Evolutionary conservation across 2,797 vertebrate genomes (phyloP).

Genomic region (Lutjanus campechanus): DNA sequence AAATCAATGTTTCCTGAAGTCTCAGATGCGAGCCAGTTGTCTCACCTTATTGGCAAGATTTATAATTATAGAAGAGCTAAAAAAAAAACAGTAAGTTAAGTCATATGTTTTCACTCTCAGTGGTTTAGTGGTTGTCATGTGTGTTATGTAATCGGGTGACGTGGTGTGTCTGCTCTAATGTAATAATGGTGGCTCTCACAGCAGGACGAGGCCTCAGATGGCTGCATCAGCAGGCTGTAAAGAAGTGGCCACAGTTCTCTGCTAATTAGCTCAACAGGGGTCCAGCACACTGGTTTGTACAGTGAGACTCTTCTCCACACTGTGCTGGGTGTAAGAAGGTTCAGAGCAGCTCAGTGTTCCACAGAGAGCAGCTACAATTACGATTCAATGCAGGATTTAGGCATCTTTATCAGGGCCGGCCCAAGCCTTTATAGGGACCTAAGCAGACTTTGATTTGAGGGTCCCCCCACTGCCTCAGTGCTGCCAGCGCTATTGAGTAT

Average conservation of each 20-base stretch:
- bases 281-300: conserved; percentile 29
- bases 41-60: too few species aligned
- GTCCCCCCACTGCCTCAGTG: too few species aligned
- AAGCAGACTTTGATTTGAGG: too few species aligned
- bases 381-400: too few species aligned
- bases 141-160: conserved; percentile 30
- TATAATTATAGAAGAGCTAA: too few species aligned
- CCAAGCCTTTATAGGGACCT: too few species aligned
- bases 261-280: conserved; percentile 32
- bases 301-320: not conserved
- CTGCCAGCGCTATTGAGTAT: too few species aligned
- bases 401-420: too few species aligned
- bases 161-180: conserved; percentile 18
- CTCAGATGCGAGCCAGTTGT: too few species aligned
- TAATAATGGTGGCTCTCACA: conserved; percentile 1
- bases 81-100: too few species aligned
- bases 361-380: not conserved
- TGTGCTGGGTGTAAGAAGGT: not conserved
- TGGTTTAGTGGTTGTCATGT: not conserved
- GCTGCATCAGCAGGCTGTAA: conserved; percentile 13
- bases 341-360: not conserved
- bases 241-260: conserved; percentile 28
- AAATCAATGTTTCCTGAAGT: too few species aligned
- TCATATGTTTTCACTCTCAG: not conserved
- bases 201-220: conserved; percentile 13